phyloP scores from a whole-genome alignment of 37 sponge, comb jelly and placozoan species.

The Eunapius fragilis region DNA sequence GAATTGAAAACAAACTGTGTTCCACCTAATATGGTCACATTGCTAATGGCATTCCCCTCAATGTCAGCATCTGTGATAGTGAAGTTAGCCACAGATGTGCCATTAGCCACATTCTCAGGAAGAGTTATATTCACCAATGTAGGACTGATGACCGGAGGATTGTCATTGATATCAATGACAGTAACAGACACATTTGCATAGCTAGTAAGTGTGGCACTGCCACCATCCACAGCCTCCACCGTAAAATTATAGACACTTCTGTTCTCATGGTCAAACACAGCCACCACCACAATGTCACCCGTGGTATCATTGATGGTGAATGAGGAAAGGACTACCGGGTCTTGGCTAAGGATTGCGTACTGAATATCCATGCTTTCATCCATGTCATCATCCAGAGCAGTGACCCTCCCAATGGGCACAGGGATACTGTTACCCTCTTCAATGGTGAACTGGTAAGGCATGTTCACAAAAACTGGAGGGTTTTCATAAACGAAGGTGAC shows the following conservation, averaged over 20 bases:
- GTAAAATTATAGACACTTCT: slow-evolving; percentile 39
- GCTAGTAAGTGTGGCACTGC: neutral
- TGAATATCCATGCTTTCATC: slow-evolving; percentile 12
- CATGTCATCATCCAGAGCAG: slow-evolving; percentile 43
- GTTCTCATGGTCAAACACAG: slow-evolving; percentile 44
- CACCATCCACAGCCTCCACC: slow-evolving; percentile 55
- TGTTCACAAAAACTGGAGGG: slow-evolving; percentile 26
- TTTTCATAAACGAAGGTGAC: slow-evolving; percentile 49
- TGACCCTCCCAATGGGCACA: neutral
- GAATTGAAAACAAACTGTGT: neutral
- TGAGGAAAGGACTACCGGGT: neutral
- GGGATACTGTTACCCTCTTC: slow-evolving; percentile 13
- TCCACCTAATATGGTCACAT: neutral
- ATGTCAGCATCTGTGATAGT: slow-evolving; percentile 52
- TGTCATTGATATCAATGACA: slow-evolving; percentile 51
- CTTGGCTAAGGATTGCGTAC: slow-evolving; percentile 18
- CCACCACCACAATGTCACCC: slow-evolving; percentile 34
- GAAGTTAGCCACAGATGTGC: slow-evolving; percentile 25
- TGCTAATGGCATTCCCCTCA: slow-evolving; percentile 29
- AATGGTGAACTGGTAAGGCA: neutral
- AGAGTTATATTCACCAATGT: slow-evolving; percentile 4
- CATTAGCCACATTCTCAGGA: slow-evolving; percentile 27
- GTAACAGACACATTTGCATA: slow-evolving; percentile 21
- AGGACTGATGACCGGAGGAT: slow-evolving; percentile 50
- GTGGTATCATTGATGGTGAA: slow-evolving; percentile 34